Base-by-base conservation (phyloP, 2,113 vertebrate species). In the Regulus satrapa region DNA sequence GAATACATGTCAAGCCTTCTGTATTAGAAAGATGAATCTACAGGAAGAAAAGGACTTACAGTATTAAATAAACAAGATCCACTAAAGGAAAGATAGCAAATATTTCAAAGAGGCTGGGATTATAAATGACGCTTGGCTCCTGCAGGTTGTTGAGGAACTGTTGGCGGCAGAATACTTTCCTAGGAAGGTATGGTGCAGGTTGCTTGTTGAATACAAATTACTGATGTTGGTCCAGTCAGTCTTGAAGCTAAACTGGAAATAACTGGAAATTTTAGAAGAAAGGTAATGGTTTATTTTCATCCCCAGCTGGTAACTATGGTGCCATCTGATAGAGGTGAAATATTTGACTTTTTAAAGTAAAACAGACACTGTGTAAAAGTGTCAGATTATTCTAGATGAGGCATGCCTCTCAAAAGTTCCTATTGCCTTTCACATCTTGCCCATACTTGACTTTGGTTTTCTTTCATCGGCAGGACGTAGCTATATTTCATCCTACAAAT, bases 1-100 rank as follows among this genome's bases (percentile, higher is more conserved):
- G 88, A 97, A 95, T 96, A 83, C 43, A 86, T 55, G 79, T 86
- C 82, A 97, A 69, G 78, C n/a, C 62, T 93, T 93, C 93, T 94
- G 94, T 81, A 89, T 66, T 69, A 36, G 89, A 95, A 96, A 71
- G 85, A 94, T 92, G 96, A 92, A 96, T 96, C 88, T 94, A 56
- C 51, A 89, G 75, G 62, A 96, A 85, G 92, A 91, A 74, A 94
- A 94, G 38, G 25, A 85, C 64, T 90, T 96, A 87, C 59, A 90
- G 54, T 96, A 93, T 97, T 85, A 94, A 97, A 95, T 90, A 92
- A 93, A 77, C 18, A 85, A 92, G 94, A 93, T 92, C 43, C 46
- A 31, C 41, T 74, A 72, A 94, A 58, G 59, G 88, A 46, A 93
- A 88, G 51, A 67, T 92, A 58, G 64, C 17, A 56, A 62, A 38